A percentile compares a stretch with the other conserved stretches of the same genome.
Conservation (phyloP, 2,797 vertebrate genomes). For the Rhyacichthys aspro region DNA sequence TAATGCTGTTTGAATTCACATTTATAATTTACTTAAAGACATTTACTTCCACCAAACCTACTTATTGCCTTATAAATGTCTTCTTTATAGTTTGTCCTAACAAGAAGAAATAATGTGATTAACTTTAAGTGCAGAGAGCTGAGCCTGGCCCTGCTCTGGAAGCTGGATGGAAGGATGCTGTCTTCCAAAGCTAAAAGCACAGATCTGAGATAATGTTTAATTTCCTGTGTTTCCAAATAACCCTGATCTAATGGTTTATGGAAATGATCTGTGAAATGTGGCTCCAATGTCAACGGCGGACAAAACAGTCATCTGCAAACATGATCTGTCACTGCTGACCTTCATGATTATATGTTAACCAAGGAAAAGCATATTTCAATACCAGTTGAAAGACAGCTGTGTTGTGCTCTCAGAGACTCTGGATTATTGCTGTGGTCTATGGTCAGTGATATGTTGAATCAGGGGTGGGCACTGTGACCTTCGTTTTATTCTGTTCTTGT, state of each 20-base stretch:
- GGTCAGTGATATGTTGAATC: neutral
- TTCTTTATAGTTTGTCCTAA: neutral
- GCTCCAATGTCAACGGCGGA: too few species aligned
- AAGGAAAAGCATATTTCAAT: neutral
- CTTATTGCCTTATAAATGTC: neutral
- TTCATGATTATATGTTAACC: too few species aligned
- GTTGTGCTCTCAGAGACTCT: neutral
- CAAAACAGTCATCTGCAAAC: too few species aligned
- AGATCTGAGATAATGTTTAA: too few species aligned
- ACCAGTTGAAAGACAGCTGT: neutral
- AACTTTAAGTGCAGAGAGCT: conserved; percentile 6
- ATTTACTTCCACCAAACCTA: conserved; percentile 1
- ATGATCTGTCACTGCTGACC: too few species aligned
- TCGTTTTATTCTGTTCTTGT: neutral
- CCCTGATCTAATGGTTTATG: too few species aligned
- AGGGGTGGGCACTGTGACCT: neutral
- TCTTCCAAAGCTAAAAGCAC: too few species aligned
- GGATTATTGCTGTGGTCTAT: neutral
- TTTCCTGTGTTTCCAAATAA: too few species aligned
- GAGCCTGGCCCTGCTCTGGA: neutral
- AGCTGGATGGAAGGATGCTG: too few species aligned
- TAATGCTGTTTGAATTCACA: neutral
- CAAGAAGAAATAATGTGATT: conserved; percentile 3
- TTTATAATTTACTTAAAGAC: conserved; percentile 5
- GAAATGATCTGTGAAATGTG: too few species aligned